These are phyloP conservation scores for Camponotus floridanus DNA, from an alignment of 1,140 invertebrate species.

Conservation along the genomic window DNA sequence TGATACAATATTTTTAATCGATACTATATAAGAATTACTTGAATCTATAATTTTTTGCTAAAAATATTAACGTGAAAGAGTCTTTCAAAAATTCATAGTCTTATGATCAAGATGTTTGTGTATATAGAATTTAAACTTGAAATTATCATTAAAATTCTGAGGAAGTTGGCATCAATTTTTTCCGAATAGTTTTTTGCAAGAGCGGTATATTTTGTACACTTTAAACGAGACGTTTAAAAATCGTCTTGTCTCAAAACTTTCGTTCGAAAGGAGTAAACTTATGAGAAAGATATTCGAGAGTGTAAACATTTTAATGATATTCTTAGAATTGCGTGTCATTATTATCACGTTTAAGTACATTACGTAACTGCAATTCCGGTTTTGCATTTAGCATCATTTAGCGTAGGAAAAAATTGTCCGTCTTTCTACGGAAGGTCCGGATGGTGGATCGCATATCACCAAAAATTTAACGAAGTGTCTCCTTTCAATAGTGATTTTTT, in stretches of 20 bases:
- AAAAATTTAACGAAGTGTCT: neutral
- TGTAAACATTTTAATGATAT: neutral
- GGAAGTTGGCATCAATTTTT: neutral
- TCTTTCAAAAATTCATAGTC: neutral
- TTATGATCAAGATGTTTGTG: neutral
- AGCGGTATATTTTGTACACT: neutral
- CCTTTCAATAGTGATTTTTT: neutral
- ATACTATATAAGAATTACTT: neutral
- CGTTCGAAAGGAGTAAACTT: neutral
- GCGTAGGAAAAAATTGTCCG: neutral
- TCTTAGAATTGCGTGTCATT: neutral
- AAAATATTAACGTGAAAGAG: neutral
- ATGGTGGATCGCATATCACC: neutral
- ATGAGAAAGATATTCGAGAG: neutral
- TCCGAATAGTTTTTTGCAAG: no score
- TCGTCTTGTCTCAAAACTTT: neutral
- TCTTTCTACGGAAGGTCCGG: neutral
- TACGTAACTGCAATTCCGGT: slow-evolving; percentile 24
- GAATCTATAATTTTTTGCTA: neutral
- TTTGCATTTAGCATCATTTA: neutral
- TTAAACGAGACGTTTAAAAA: neutral
- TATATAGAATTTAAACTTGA: neutral
- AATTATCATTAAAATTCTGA: neutral
- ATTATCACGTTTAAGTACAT: neutral
- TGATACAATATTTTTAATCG: no score